phyloP scores from a whole-genome alignment of 2,113 vertebrate species.

The Sapajus apella region DNA sequence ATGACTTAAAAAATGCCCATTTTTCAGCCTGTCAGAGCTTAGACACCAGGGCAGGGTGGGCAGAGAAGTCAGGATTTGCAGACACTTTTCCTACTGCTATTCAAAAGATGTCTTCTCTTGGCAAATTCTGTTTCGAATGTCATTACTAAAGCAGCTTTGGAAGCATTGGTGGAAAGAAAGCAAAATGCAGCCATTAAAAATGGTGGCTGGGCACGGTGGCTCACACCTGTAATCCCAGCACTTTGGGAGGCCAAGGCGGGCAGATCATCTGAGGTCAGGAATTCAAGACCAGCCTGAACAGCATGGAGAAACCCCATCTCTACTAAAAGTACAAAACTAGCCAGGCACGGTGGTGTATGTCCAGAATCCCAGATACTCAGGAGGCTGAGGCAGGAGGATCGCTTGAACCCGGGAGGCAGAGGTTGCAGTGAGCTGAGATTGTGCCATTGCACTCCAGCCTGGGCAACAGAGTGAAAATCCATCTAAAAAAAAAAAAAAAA shows the following conservation, averaged over 20 bases:
- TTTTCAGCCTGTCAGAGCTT: neutral
- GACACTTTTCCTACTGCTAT: fast-evolving
- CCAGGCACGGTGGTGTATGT: fast-evolving
- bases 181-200: no score
- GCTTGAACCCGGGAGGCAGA: no score
- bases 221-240: neutral
- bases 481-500: no score
- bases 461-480: no score
- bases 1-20: neutral
- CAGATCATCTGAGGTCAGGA: neutral
- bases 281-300: fast-evolving
- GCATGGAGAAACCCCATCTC: neutral
- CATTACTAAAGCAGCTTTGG: neutral
- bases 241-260: neutral
- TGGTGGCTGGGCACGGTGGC: neutral
- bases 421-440: no score
- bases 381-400: no score
- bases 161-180: neutral
- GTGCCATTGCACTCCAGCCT: no score
- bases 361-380: no score
- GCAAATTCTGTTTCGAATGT: neutral
- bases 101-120: neutral
- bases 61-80: neutral
- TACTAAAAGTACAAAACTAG: neutral
- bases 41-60: no score